These are phyloP conservation scores for Poeciliopsis occidentalis DNA, from an alignment of 2,113 vertebrate species.

Conservation along the genomic window DNA sequence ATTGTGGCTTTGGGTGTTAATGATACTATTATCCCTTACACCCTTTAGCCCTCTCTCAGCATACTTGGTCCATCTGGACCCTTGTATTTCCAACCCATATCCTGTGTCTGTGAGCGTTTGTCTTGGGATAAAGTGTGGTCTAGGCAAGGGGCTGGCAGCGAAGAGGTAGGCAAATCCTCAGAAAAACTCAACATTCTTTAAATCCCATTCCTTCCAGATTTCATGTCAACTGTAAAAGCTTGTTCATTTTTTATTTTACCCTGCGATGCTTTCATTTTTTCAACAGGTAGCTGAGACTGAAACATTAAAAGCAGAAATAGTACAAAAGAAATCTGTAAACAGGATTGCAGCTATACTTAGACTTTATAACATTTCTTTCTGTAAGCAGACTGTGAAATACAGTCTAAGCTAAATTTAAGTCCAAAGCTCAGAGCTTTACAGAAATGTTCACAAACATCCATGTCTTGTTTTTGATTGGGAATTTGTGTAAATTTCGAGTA, in stretches of 20 bases:
- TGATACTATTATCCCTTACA: constrained; percentile 77
- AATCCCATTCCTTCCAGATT: constrained; percentile 52
- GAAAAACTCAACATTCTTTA: constrained; percentile 49
- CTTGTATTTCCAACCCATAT: constrained; percentile 57
- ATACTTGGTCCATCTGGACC: constrained; percentile 69
- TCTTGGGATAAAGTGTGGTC: constrained; percentile 66
- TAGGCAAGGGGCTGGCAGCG: constrained; percentile 69
- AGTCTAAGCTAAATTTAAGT: background rate
- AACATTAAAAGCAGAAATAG: background rate
- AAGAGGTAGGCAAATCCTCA: constrained; percentile 73
- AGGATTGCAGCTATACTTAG: too few species aligned
- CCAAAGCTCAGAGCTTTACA: background rate
- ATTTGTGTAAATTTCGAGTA: background rate
- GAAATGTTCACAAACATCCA: background rate
- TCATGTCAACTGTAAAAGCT: constrained; percentile 39
- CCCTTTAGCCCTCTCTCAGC: constrained; percentile 78
- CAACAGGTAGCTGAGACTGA: background rate
- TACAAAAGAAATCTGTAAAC: too few species aligned
- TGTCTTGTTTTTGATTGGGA: background rate
- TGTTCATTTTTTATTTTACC: constrained; percentile 11
- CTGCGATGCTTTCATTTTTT: background rate
- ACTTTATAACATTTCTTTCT: background rate
- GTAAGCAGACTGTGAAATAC: background rate
- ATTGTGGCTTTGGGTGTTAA: constrained; percentile 72
- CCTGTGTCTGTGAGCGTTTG: constrained; percentile 69